phyloP scores from a whole-genome alignment of 1,140 invertebrate species.

The Anadara kagoshimensis region DNA sequence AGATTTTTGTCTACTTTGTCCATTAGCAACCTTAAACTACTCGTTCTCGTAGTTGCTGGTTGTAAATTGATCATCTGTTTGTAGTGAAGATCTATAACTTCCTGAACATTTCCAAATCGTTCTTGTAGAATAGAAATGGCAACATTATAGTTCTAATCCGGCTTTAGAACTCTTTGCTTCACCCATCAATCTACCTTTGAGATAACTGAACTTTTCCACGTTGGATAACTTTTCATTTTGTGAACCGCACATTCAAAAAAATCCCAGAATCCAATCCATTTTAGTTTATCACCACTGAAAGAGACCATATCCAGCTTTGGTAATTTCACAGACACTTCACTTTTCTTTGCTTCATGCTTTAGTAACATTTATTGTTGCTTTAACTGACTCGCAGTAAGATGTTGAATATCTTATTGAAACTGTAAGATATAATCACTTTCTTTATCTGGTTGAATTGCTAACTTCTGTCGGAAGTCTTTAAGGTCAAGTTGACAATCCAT shows the following conservation, averaged over 20 bases:
- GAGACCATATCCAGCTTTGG: not conserved
- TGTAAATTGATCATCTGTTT: conserved; percentile 10
- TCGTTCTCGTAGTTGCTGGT: not conserved
- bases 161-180: not conserved
- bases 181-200: not conserved
- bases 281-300: not conserved
- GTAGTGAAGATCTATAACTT: conserved; percentile 7
- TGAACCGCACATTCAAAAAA: not conserved
- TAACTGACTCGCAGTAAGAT: not conserved
- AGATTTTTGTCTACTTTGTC: conserved; percentile 18
- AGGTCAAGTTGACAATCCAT: conserved; percentile 4
- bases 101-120: conserved; percentile 29
- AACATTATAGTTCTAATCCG: conserved; percentile 22
- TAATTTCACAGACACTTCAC: not conserved
- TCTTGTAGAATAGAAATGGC: conserved; percentile 19
- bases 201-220: not conserved
- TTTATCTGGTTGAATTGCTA: not conserved
- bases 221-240: not conserved
- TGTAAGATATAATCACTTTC: not conserved
- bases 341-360: not conserved
- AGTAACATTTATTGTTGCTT: not conserved
- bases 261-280: not conserved
- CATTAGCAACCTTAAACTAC: conserved; percentile 4
- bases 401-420: not conserved
- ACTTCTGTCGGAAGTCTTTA: not conserved